Base-by-base conservation (phyloP, 1,140 invertebrate genomes). In the Dreissena rostriformis region DNA sequence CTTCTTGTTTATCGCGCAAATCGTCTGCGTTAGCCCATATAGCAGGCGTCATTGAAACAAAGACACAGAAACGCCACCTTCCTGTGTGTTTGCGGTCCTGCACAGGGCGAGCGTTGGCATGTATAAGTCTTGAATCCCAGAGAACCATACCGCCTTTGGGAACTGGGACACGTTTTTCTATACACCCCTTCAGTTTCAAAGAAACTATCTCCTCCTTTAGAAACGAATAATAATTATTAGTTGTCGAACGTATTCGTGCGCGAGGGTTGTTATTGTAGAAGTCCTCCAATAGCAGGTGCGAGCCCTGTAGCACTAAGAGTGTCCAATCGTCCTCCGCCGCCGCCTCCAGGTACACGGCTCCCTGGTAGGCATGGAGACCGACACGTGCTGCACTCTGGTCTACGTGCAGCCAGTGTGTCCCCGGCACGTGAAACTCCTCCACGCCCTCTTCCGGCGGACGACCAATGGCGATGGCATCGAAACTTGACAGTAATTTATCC, bases 131-230 rank as follows among this genome's bases (percentile, higher is more conserved):
- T 19, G 90, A 91, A 74, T 91, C 89, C 90, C 90, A 91, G 2
- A 91, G 68, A 63, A 91, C 87, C 77, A 91, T 87, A 15, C 89
- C 89, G 14, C 90, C 90, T 78, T 90, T 91, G 0, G 90, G 88
- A 0, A 89, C 89, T 6, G 90, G 89, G 19, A 91, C 85, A 19
- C 85, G 78, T 12, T 71, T 85, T 19, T 79, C 19, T 14, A 53
- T 28, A 72, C 89, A 90, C 7, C 86, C 88, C 39, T 84, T 82
- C 7, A 81, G n/a, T 28, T 80, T 57, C 26, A 75, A 53, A 7
- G 55, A 17, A 22, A 67, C 49, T 53, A 83, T 52, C 15, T 83
- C 72, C 22, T 83, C 73, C 26, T 83, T 73, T 22, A 55, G 28
- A 8, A 75, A 67, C 15, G 29, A 49, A 63, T 80, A 91, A 82